These are phyloP conservation scores for Crepidodera aurea DNA, from an alignment of 2,888 invertebrate genomes.

Conservation along the genomic window DNA sequence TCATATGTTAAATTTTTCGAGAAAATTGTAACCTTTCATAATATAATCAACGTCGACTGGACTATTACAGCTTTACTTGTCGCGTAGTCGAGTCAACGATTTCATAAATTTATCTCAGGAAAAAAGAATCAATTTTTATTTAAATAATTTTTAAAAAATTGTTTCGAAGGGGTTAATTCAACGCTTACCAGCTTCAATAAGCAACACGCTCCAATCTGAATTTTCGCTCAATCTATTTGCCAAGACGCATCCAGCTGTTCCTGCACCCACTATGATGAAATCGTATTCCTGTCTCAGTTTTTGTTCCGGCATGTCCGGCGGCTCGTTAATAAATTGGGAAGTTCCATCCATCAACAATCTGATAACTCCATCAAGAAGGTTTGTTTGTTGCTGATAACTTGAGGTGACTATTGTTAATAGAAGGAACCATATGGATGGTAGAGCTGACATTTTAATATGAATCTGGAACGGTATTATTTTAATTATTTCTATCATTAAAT, in stretches of 20 bases:
- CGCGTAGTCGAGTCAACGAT: too few relatives aligned
- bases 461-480: background rate
- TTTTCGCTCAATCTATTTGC: slow-evolving; percentile 79
- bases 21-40: too few relatives aligned
- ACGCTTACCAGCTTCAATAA: slow-evolving; percentile 76
- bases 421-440: slow-evolving; percentile 19
- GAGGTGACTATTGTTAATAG: slow-evolving; percentile 21
- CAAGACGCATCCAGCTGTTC: slow-evolving; percentile 80
- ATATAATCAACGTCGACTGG: too few relatives aligned
- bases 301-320: slow-evolving; percentile 64
- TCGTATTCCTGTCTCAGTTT: slow-evolving; percentile 70
- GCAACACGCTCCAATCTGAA: slow-evolving; percentile 71
- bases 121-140: too few relatives aligned
- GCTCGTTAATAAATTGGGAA: slow-evolving; percentile 64
- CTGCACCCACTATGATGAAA: slow-evolving; percentile 81
- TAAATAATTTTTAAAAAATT: too few relatives aligned
- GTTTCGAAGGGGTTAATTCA: too few relatives aligned
- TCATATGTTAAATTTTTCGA: too few relatives aligned
- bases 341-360: slow-evolving; percentile 66
- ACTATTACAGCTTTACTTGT: too few relatives aligned
- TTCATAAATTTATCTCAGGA: too few relatives aligned
- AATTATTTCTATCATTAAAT: background rate
- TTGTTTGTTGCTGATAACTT: slow-evolving; percentile 24
- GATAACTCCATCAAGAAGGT: slow-evolving; percentile 62
- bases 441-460: background rate